A percentile compares a stretch with the other conserved stretches of the same genome.
phyloP scores from a whole-genome alignment of 2,113 vertebrate genomes.

The Vanacampus margaritifer region DNA sequence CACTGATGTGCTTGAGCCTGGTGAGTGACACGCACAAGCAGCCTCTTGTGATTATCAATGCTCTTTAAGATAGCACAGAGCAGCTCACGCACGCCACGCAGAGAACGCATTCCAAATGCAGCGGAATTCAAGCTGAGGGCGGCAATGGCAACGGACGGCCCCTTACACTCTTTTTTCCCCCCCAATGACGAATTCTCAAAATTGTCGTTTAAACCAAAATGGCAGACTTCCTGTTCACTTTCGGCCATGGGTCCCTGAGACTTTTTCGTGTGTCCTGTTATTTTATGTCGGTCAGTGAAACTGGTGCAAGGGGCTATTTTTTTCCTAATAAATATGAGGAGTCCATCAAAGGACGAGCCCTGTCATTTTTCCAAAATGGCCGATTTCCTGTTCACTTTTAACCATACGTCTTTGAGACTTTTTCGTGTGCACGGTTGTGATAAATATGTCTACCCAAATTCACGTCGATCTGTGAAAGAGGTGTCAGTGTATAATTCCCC shows the following conservation, averaged over 20 bases:
- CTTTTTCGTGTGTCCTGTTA: background rate
- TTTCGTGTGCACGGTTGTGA: background rate
- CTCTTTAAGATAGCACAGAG: constrained; percentile 75
- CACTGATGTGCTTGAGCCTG: constrained; percentile 64
- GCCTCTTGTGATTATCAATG: constrained; percentile 78
- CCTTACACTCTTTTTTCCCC: background rate
- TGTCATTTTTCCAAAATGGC: background rate
- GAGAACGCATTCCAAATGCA: constrained; percentile 60
- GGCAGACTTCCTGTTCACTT: background rate
- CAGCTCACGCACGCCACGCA: constrained; percentile 34
- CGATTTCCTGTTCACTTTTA: background rate
- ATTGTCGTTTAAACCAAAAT: constrained; percentile 2
- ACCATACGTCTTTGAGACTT: background rate
- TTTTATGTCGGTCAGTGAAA: background rate
- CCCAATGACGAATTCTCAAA: background rate
- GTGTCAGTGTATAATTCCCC: too few species aligned
- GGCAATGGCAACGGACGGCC: background rate
- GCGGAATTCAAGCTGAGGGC: constrained; percentile 35
- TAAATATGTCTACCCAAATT: background rate
- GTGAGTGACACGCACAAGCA: constrained; percentile 68
- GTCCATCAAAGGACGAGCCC: background rate
- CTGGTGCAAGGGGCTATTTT: too few species aligned
- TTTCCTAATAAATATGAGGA: too few species aligned
- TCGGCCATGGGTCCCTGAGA: background rate
- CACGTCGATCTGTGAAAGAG: too few species aligned